A percentile compares a stretch with the other conserved stretches of the same genome.
These are phyloP conservation scores for Caenorhabditis sp. DNA, from an alignment of 2,888 invertebrate species.

Conservation along the genomic window DNA sequence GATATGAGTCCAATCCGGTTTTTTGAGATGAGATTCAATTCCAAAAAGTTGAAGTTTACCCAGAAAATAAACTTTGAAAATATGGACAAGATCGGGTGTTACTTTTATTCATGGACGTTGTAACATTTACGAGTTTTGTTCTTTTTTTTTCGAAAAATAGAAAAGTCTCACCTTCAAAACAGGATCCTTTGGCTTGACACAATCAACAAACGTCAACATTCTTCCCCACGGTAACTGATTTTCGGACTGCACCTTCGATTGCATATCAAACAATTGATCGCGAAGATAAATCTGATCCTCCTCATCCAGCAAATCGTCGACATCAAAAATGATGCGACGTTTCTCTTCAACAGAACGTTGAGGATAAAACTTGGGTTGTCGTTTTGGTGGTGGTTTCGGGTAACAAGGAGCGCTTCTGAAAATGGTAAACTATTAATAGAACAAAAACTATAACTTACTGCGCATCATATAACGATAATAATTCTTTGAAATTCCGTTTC, in stretches of 20 bases:
- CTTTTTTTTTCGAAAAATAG: background rate
- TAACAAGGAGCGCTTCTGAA: background rate
- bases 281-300: constrained; percentile 45
- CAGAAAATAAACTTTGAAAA: no score
- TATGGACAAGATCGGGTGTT: background rate
- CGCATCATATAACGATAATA: background rate
- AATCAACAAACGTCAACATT: constrained; percentile 16
- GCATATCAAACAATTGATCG: constrained; percentile 18
- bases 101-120: background rate
- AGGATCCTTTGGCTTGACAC: constrained; percentile 13
- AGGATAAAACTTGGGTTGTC: background rate
- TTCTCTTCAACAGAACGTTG: background rate
- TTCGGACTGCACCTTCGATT: background rate
- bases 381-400: background rate
- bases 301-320: constrained; percentile 24
- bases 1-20: no score
- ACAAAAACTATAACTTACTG: background rate
- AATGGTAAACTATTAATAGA: background rate
- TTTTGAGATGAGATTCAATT: no score
- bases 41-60: no score
- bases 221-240: constrained; percentile 24
- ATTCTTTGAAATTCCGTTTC: background rate
- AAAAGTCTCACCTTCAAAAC: constrained; percentile 14
- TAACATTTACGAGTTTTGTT: background rate
- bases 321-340: background rate